Percentiles rank a stretch among this genome's conserved stretches.
Conservation (phyloP, 2,888 invertebrate species). For the Halictus quadricinctus region DNA sequence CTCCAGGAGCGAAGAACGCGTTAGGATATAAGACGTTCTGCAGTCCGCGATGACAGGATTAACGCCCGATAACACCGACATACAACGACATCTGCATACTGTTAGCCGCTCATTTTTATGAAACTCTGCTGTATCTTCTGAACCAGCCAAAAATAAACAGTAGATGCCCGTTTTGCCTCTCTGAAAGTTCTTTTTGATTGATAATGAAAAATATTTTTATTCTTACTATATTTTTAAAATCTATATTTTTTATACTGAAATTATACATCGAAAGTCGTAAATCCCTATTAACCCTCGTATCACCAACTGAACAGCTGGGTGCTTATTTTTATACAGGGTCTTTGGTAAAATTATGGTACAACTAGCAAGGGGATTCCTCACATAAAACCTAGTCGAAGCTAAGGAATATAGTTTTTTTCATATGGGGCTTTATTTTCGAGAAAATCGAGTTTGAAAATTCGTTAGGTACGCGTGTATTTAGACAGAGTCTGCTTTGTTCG, state of each 20-base stretch:
- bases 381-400: too few relatives aligned
- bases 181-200: neutral
- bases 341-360: too few relatives aligned
- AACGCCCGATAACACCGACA: neutral
- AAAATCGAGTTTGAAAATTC: too few relatives aligned
- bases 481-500: too few relatives aligned
- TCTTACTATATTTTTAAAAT: too few relatives aligned
- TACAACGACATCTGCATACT: conserved; percentile 1
- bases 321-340: neutral
- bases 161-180: too few relatives aligned
- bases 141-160: neutral
- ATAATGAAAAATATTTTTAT: neutral
- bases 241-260: neutral
- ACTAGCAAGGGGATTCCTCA: too few relatives aligned
- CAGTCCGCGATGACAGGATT: neutral
- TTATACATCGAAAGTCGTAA: neutral
- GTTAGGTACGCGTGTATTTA: too few relatives aligned
- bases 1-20: neutral
- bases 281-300: neutral
- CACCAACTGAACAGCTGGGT: neutral
- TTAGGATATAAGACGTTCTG: conserved; percentile 27
- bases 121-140: conserved; percentile 1
- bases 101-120: conserved; percentile 3
- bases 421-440: too few relatives aligned
- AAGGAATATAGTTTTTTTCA: too few relatives aligned